Percentiles rank a stretch among this genome's conserved stretches.
Conservation (phyloP, 2,888 invertebrate species). For the Pomacea canaliculata region DNA sequence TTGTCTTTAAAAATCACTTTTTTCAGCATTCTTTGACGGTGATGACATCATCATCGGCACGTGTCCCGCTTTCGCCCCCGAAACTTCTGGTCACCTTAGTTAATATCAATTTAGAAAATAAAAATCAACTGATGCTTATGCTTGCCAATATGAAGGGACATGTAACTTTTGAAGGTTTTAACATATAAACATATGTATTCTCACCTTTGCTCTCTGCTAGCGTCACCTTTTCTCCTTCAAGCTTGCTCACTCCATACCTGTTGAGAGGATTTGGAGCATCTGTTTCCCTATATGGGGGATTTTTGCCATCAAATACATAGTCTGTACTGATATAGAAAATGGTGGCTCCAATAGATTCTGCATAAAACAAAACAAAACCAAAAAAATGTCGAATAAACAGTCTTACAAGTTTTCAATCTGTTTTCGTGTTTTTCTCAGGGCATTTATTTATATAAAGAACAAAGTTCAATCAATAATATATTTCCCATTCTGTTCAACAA, state of each 20-base stretch:
- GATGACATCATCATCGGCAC: no score
- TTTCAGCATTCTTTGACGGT: no score
- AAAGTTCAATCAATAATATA: no score
- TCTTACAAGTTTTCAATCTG: not conserved
- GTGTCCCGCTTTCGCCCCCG: no score
- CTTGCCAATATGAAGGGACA: no score
- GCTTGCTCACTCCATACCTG: constrained; percentile 72
- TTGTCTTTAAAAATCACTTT: no score
- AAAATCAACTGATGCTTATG: no score
- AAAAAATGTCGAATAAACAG: not conserved
- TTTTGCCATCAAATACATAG: constrained; percentile 74
- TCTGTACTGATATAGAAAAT: constrained; percentile 73
- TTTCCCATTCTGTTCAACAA: no score
- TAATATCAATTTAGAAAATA: no score
- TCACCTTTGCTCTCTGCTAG: constrained; percentile 20
- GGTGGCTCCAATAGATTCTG: constrained; percentile 61
- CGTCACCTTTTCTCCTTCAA: constrained; percentile 70
- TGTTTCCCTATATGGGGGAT: constrained; percentile 70
- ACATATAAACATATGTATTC: not conserved
- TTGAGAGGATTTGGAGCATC: constrained; percentile 72
- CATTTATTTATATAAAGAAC: no score
- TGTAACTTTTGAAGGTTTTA: no score
- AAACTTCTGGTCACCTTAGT: no score
- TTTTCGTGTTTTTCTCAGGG: not conserved
- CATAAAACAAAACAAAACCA: constrained; percentile 17